These are phyloP conservation scores for Thysanoteuthis rhombus DNA, from an alignment of 2,888 invertebrate genomes.

Conservation along the genomic window DNA sequence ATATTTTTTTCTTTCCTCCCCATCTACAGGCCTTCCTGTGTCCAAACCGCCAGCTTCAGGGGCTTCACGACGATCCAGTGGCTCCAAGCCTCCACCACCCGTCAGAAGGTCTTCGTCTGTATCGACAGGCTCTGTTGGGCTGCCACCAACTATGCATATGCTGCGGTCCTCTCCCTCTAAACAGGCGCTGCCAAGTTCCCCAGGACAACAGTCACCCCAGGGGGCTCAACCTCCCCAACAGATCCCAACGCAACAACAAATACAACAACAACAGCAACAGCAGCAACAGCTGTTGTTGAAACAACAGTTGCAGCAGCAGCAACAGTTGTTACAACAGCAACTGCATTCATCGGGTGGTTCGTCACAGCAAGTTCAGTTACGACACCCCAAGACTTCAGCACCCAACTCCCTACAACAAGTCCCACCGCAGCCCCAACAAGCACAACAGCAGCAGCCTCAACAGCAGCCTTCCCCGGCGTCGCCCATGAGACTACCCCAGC, in stretches of 20 bases:
- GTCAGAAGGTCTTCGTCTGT: conserved; percentile 62
- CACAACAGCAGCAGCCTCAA: neutral
- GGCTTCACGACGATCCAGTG: conserved; percentile 49
- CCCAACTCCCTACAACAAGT: neutral
- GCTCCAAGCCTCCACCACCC: conserved; percentile 62
- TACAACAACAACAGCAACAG: conserved; percentile 29
- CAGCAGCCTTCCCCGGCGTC: conserved; percentile 24
- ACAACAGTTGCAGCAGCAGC: conserved; percentile 43
- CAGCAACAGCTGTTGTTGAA: conserved; percentile 39
- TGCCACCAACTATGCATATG: conserved; percentile 46
- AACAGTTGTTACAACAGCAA: conserved; percentile 18
- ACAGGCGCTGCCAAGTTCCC: conserved; percentile 38
- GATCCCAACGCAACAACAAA: conserved; percentile 32
- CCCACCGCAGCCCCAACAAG: neutral
- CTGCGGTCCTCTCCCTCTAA: conserved; percentile 48
- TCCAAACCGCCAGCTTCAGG: conserved; percentile 45
- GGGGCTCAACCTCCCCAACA: neutral
- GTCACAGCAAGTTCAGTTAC: conserved; percentile 21
- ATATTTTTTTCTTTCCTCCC: neutral
- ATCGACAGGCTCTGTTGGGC: conserved; percentile 44
- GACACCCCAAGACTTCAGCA: neutral
- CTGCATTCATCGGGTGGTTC: conserved; percentile 18
- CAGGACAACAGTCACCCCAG: neutral
- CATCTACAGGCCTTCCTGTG: conserved; percentile 56
- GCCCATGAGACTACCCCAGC: conserved; percentile 18